phyloP scores from a whole-genome alignment of 2,888 invertebrate genomes.

The Cerceris rybyensis region DNA sequence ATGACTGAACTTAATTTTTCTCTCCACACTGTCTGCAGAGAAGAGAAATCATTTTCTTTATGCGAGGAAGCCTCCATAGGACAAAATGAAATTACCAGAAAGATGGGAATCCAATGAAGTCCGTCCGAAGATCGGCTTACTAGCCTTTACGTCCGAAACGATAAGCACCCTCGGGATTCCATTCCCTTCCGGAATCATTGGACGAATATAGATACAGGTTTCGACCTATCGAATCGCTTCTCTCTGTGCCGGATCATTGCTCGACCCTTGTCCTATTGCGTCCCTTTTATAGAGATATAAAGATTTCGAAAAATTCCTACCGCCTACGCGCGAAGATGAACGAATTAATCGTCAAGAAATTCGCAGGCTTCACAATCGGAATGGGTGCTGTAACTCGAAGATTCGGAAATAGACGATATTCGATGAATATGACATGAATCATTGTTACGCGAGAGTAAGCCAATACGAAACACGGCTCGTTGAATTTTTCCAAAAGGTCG shows the following conservation, averaged over 20 bases:
- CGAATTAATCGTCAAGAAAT: too few relatives aligned
- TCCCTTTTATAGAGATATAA: neutral
- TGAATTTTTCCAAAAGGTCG: neutral
- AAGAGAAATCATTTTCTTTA: slow-evolving; percentile 30
- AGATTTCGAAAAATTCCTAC: neutral
- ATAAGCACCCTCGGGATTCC: slow-evolving; percentile 9
- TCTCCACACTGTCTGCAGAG: neutral
- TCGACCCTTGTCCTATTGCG: neutral
- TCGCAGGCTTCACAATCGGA: too few relatives aligned
- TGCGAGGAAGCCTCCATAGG: slow-evolving; percentile 25
- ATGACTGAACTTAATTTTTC: too few relatives aligned
- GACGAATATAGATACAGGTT: neutral
- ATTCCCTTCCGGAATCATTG: slow-evolving; percentile 2
- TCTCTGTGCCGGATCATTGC: neutral
- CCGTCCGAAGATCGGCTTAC: slow-evolving; percentile 14
- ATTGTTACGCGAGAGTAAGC: too few relatives aligned
- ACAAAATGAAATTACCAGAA: slow-evolving; percentile 45
- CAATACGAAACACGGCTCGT: too few relatives aligned
- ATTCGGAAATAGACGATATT: too few relatives aligned
- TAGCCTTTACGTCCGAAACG: slow-evolving; percentile 3
- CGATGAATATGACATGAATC: too few relatives aligned
- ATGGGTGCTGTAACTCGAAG: too few relatives aligned
- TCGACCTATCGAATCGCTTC: neutral
- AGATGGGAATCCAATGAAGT: slow-evolving; percentile 34
- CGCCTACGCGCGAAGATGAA: neutral